Conservation (phyloP, 2,797 vertebrate genomes). For the Syngnathus rostellatus region DNA sequence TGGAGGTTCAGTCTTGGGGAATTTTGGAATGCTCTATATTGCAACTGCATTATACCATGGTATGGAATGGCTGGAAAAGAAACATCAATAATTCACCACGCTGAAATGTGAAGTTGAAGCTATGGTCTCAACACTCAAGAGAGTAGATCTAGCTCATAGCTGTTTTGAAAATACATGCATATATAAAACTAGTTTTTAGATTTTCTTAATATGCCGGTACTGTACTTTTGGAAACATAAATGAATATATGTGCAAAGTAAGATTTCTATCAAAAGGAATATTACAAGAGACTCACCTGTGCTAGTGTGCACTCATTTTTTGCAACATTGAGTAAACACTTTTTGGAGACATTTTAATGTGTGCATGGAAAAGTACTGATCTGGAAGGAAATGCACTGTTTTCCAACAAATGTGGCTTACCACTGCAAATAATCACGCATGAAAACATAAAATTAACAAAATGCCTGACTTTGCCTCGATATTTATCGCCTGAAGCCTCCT, state of each 20-base stretch:
- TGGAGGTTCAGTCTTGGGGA: too few relatives aligned
- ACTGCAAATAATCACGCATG: too few relatives aligned
- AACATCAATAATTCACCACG: slow-evolving; percentile 5
- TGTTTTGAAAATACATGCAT: slow-evolving; percentile 2
- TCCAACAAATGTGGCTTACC: background rate
- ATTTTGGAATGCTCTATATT: too few relatives aligned
- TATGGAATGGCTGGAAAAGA: slow-evolving; percentile 1
- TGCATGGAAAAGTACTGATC: background rate
- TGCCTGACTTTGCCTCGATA: background rate
- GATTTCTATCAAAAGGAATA: too few relatives aligned
- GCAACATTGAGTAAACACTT: too few relatives aligned
- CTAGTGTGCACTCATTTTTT: too few relatives aligned
- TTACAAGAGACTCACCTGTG: too few relatives aligned
- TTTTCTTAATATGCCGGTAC: background rate
- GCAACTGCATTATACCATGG: background rate
- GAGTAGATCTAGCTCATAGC: slow-evolving; percentile 2
- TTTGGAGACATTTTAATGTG: too few relatives aligned
- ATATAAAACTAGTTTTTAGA: background rate
- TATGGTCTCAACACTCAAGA: slow-evolving; percentile 1
- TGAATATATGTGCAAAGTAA: background rate
- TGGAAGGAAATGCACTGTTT: too few relatives aligned
- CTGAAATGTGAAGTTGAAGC: slow-evolving; percentile 9
- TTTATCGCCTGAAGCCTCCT: background rate
- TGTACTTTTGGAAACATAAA: background rate
- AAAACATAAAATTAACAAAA: background rate